These are phyloP conservation scores for Petaurus breviceps DNA, from an alignment of 2,113 vertebrate species.

Conservation along the genomic window DNA sequence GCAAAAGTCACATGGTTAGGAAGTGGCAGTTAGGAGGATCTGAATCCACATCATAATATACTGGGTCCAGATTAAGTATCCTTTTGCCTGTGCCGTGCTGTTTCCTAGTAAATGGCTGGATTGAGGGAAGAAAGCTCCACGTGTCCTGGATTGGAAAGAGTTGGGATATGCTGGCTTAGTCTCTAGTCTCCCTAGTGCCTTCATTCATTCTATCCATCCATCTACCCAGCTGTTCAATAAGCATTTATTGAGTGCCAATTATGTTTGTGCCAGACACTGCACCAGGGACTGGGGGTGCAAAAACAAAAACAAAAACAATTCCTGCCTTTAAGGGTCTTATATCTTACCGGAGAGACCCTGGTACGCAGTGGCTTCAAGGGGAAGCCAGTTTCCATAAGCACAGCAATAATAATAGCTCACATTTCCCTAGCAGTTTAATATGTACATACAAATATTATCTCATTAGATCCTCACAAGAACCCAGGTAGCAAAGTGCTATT, in stretches of 20 bases:
- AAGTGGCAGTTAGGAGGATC: too few relatives aligned
- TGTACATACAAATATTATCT: not conserved
- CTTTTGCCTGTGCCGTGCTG: not conserved
- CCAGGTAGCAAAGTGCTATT: not conserved
- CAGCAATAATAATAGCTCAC: not conserved
- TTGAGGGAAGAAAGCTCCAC: not conserved
- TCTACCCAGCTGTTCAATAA: not conserved
- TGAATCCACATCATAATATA: not conserved
- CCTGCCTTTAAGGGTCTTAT: not conserved
- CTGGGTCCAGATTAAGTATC: not conserved
- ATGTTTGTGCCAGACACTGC: not conserved
- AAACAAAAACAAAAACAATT: not conserved
- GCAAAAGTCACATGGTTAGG: not conserved
- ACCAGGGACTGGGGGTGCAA: not conserved
- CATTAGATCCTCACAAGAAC: not conserved
- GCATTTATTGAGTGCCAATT: not conserved
- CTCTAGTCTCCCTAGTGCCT: not conserved
- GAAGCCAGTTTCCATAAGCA: not conserved
- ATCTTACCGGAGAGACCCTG: not conserved
- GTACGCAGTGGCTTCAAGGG: not conserved
- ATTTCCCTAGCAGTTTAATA: not conserved
- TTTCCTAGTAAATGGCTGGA: not conserved
- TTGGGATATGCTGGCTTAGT: not conserved
- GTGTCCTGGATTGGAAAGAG: not conserved
- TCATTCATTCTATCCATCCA: not conserved